Percentiles rank a stretch among this genome's conserved stretches.
Conservation (phyloP, 2,113 vertebrate species). For the Sminthopsis crassicaudata region DNA sequence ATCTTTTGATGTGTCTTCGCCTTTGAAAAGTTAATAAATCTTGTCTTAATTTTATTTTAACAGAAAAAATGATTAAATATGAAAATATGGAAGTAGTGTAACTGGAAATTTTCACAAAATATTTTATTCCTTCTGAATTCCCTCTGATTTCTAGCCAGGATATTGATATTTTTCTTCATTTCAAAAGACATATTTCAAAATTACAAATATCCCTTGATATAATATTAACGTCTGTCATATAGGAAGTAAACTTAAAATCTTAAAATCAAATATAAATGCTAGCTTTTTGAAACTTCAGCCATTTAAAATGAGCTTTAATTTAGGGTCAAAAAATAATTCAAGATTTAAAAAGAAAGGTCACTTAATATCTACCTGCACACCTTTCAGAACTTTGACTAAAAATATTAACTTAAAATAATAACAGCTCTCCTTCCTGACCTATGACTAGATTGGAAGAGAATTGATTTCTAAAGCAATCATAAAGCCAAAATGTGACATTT, state of each 20-base stretch:
- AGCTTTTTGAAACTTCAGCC: conserved; percentile 17
- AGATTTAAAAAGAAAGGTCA: neutral
- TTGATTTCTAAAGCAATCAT: neutral
- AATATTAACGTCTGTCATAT: conserved; percentile 47
- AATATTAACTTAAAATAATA: neutral
- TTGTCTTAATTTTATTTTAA: neutral
- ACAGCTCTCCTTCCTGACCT: conserved; percentile 15
- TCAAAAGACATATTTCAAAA: conserved; percentile 10
- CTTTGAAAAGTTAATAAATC: neutral
- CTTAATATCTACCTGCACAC: neutral
- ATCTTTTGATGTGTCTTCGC: neutral
- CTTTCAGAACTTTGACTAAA: conserved; percentile 37
- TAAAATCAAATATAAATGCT: conserved; percentile 52
- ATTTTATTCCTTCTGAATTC: neutral
- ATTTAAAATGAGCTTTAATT: conserved; percentile 32
- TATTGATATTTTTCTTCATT: conserved; percentile 20
- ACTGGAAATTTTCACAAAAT: neutral
- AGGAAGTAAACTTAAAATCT: conserved; percentile 66
- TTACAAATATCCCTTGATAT: conserved; percentile 32
- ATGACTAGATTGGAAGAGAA: conserved; percentile 30
- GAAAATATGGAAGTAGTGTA: neutral
- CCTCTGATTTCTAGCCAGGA: neutral
- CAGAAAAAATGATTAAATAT: neutral
- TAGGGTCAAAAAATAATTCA: neutral
- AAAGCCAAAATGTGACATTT: neutral